Evolutionary conservation across 53 echinoderm and acorn worm species (phyloP).

Genomic region (Crossaster papposus): DNA sequence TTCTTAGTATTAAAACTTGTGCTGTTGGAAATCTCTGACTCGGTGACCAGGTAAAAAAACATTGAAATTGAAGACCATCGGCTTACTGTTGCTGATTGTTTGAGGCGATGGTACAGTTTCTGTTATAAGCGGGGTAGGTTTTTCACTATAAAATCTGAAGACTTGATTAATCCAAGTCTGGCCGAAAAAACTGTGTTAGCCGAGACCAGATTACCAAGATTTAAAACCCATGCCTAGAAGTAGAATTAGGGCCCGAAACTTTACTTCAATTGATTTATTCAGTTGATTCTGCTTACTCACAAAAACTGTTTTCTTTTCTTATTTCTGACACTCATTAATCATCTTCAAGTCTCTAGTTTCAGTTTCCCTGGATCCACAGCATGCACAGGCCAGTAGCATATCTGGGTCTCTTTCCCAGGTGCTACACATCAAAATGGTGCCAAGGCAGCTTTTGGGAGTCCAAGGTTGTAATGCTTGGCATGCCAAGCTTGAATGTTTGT

Average conservation of each 20-base stretch:
- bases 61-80: conserved; percentile 50
- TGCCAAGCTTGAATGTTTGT: conserved; percentile 23
- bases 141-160: background rate
- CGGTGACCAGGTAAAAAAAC: conserved; percentile 19
- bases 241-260: background rate
- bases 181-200: background rate
- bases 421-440: conserved; percentile 46
- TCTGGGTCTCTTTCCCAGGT: conserved; percentile 32
- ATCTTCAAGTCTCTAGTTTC: conserved; percentile 52
- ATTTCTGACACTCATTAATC: conserved; percentile 50
- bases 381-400: conserved; percentile 26
- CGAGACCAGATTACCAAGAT: background rate
- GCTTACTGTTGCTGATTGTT: conserved; percentile 28
- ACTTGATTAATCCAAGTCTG: background rate
- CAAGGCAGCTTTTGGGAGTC: conserved; percentile 42
- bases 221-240: background rate
- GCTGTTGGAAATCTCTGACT: conserved; percentile 22
- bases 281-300: conserved; percentile 41
- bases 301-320: conserved; percentile 28
- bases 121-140: background rate
- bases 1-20: background rate
- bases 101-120: background rate
- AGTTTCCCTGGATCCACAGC: background rate
- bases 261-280: conserved; percentile 22
- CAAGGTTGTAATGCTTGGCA: conserved; percentile 29